Evolutionary conservation across 2,888 invertebrate genomes (phyloP).

Genomic region (Cyclophora albipunctata): DNA sequence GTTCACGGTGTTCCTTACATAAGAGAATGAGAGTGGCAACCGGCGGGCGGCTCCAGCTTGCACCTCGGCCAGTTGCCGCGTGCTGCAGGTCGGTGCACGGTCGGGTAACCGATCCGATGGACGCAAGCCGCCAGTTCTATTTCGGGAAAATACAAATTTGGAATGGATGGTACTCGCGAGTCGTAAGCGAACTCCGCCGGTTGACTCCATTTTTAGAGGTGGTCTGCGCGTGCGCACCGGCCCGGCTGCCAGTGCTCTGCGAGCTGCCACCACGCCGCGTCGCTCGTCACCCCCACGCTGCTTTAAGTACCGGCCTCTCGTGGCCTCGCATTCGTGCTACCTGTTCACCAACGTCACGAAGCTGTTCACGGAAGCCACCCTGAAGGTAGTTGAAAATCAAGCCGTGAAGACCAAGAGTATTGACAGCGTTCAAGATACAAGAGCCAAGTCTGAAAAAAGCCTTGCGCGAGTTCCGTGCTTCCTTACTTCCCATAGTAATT

Average conservation of each 20-base stretch:
- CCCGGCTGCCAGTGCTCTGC: conserved; percentile 64
- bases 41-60: conserved; percentile 35
- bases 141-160: conserved; percentile 91
- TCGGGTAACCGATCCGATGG: conserved; percentile 72
- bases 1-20: conserved; percentile 62
- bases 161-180: conserved; percentile 76
- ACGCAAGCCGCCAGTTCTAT: conserved; percentile 72
- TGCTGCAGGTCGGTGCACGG: conserved; percentile 69
- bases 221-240: conserved; percentile 71
- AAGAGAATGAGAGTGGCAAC: conserved; percentile 38
- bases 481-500: conserved; percentile 95
- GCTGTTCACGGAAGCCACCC: conserved; percentile 37
- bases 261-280: conserved; percentile 67
- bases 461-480: conserved; percentile 91
- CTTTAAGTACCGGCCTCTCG: conserved; percentile 15
- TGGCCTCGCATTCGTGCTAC: conserved; percentile 29
- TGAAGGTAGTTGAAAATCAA: conserved; percentile 21
- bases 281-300: conserved; percentile 54
- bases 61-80: conserved; percentile 45
- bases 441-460: conserved; percentile 38
- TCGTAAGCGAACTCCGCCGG: conserved; percentile 71
- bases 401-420: conserved; percentile 22
- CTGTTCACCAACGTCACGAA: conserved; percentile 28
- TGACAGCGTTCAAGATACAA: conserved; percentile 37
- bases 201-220: conserved; percentile 75